Base-by-base conservation (phyloP, 2,888 invertebrate species). In the Neoitamus cyanurus region DNA sequence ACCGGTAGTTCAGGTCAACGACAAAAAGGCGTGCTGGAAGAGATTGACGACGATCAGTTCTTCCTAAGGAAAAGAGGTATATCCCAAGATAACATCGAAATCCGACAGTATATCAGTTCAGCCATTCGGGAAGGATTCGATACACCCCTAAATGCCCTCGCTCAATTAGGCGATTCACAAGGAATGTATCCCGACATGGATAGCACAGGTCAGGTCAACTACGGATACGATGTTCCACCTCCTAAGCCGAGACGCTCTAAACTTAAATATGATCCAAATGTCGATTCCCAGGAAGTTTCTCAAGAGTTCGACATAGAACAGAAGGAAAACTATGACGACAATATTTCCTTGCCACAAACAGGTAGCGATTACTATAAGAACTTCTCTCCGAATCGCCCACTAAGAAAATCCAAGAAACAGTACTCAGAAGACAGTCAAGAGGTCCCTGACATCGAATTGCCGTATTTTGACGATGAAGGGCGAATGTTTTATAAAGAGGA, bases 41-140 rank as follows among this genome's bases (percentile, higher is more conserved):
- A 97, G 92, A 95, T 97, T 87, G 95, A 96, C 89, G 95, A 96
- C 69, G 97, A 97, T 90, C 96, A 97, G 92, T 97, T 97, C 92
- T 96, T 96, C 90, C 92, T 97, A 86, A 93, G 96, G 87, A 95
- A 95, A 90, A 94, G 95, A 89, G 96, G 96, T 86, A 94, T 96
- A 89, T 96, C 96, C 87, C 94, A 95, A 88, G 96, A 96, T 90
- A 95, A 96, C 91, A 95, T 96, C 89, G 95, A 95, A 90, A 93
- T 96, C 85, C 95, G 95, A 85, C 94, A 94, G 90, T 96, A 95
- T 89, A 93, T 96, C 84, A 95, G 95, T 88, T 94, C 94, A 82
- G 96, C 96, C 91, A 95, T 97, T 87, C 93, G 95, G 87, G 96
- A 96, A 91, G 96, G 96, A 34, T 95, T 96, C 88, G 93, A 93